Percentiles rank a stretch among this genome's conserved stretches.
Evolutionary conservation across 2,888 invertebrate species (phyloP).

Genomic region (Zygogramma bicolorata): DNA sequence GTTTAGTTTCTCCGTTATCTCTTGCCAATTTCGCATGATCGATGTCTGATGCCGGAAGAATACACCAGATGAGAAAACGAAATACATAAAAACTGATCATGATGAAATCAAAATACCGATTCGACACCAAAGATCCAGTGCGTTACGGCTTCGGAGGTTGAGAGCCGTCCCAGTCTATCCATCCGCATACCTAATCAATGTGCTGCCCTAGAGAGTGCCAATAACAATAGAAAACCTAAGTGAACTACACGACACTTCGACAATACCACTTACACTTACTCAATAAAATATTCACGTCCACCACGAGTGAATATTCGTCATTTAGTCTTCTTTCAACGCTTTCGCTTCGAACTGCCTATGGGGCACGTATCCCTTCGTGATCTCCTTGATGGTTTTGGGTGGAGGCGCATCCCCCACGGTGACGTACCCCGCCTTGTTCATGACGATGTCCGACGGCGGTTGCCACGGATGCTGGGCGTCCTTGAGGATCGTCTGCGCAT

Average conservation of each 20-base stretch:
- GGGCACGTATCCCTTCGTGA: constrained; percentile 57
- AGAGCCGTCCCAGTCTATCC: background rate
- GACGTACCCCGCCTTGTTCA: constrained; percentile 53
- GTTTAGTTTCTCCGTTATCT: background rate
- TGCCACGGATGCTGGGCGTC: constrained; percentile 43
- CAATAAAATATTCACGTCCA: background rate
- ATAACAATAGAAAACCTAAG: background rate
- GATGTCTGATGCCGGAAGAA: background rate
- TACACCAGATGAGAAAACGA: background rate
- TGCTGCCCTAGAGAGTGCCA: background rate
- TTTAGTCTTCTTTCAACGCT: constrained; percentile 60
- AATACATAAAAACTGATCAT: background rate
- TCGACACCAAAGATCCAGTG: background rate
- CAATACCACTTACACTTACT: background rate
- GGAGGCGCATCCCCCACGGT: constrained; percentile 54
- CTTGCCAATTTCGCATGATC: background rate
- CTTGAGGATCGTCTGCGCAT: constrained; percentile 21
- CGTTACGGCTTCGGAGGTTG: background rate
- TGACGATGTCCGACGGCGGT: constrained; percentile 41
- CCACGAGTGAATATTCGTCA: background rate
- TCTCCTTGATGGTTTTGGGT: constrained; percentile 38
- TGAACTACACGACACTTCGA: constrained; percentile 2
- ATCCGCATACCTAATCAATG: background rate
- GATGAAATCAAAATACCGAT: background rate
- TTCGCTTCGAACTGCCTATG: constrained; percentile 60